Conservation (phyloP, 1,140 invertebrate species). For the Doryteuthis pealeii region DNA sequence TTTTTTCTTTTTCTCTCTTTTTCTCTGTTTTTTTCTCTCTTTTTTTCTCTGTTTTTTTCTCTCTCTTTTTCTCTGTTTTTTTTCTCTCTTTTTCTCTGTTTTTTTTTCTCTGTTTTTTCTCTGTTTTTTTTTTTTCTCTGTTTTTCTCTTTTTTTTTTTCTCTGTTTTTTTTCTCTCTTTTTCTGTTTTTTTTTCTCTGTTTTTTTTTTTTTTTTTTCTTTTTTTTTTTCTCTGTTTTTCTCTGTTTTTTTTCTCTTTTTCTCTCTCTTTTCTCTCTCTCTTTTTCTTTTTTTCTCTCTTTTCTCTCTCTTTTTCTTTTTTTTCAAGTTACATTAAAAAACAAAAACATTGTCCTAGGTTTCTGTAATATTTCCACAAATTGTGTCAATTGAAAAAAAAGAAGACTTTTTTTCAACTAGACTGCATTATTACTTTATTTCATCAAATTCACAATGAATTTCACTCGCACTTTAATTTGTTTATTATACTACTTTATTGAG, state of each 20-base stretch:
- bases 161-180: slow-evolving; percentile 10
- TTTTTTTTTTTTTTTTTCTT: slow-evolving; percentile 11
- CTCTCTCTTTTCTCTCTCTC: neutral
- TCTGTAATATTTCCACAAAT: too few relatives aligned
- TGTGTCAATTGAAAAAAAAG: too few relatives aligned
- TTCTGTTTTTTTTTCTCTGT: neutral
- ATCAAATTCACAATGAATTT: too few relatives aligned
- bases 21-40: neutral
- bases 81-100: neutral
- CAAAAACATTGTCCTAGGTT: too few relatives aligned
- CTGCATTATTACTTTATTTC: too few relatives aligned
- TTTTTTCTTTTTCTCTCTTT: neutral
- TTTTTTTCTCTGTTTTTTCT: neutral
- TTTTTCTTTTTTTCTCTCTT: too few relatives aligned
- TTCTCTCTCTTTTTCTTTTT: too few relatives aligned
- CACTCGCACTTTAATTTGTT: too few relatives aligned
- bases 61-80: neutral
- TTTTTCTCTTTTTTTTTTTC: slow-evolving; percentile 13
- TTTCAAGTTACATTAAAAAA: too few relatives aligned
- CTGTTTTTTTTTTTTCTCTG: slow-evolving; percentile 10
- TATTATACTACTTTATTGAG: too few relatives aligned
- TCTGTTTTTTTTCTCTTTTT: neutral
- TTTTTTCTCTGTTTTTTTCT: neutral
- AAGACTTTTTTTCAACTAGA: too few relatives aligned
- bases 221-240: slow-evolving; percentile 10